Evolutionary conservation across 2,113 vertebrate species (phyloP).

Genomic region (Notothenia coriiceps): DNA sequence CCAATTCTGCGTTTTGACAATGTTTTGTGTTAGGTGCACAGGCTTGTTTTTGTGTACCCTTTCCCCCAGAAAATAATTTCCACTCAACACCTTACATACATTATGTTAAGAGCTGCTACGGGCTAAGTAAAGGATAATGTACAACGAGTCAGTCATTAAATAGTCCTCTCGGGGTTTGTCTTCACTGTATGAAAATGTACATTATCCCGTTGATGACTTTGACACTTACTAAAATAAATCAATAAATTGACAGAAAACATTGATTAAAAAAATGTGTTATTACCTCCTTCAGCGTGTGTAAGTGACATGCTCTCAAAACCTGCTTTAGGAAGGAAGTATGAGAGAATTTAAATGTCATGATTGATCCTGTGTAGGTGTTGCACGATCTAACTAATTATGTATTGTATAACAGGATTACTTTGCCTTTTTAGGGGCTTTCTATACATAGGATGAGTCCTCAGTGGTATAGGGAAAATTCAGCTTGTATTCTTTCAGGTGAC

Average conservation of each 20-base stretch:
- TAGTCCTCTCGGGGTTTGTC: too few relatives aligned
- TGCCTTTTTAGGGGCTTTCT: neutral
- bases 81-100: constrained; percentile 15
- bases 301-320: constrained; percentile 11
- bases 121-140: neutral
- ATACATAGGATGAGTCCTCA: constrained; percentile 2
- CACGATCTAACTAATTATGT: constrained; percentile 6
- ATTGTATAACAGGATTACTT: neutral
- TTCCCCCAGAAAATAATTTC: constrained; percentile 35
- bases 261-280: too few relatives aligned
- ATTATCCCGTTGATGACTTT: too few relatives aligned
- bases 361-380: neutral
- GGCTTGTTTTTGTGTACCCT: constrained; percentile 30
- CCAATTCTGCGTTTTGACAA: constrained; percentile 12
- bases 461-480: neutral
- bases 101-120: constrained; percentile 12
- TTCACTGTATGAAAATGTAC: too few relatives aligned
- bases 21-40: constrained; percentile 14
- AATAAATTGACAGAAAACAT: too few relatives aligned
- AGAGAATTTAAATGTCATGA: neutral
- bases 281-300: neutral
- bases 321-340: neutral
- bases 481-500: neutral
- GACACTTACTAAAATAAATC: too few relatives aligned
- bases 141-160: too few relatives aligned